These are phyloP conservation scores for Rambutsinella grinnellia DNA, from an alignment of 2,888 invertebrate species.

Conservation along the genomic window DNA sequence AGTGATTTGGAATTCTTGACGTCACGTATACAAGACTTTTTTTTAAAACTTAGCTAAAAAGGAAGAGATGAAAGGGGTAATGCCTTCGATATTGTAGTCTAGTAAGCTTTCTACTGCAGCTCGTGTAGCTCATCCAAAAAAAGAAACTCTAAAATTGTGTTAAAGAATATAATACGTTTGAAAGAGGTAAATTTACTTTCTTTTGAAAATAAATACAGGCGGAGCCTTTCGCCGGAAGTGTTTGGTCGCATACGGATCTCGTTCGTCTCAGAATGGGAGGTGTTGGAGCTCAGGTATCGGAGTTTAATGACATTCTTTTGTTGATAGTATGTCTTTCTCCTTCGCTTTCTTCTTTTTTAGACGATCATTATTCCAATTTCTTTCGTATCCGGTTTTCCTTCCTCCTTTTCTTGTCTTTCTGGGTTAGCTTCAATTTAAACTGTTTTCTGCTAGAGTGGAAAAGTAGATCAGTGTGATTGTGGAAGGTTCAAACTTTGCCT, in stretches of 20 bases:
- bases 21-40: slow-evolving; percentile 27
- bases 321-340: slow-evolving; percentile 29
- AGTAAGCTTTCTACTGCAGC: not conserved
- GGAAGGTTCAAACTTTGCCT: not conserved
- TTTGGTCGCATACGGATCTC: slow-evolving; percentile 69
- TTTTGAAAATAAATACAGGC: slow-evolving; percentile 45
- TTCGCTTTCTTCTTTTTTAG: slow-evolving; percentile 19
- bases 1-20: slow-evolving; percentile 54
- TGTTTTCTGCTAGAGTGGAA: slow-evolving; percentile 3
- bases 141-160: not conserved
- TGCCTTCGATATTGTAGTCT: no score
- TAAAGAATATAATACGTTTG: not conserved
- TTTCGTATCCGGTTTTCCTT: not conserved
- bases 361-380: slow-evolving; percentile 8
- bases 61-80: slow-evolving; percentile 1
- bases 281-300: slow-evolving; percentile 69
- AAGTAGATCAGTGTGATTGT: not conserved
- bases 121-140: slow-evolving; percentile 1
- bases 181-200: no score
- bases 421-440: not conserved
- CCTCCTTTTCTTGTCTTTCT: slow-evolving; percentile 4
- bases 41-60: not conserved
- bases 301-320: slow-evolving; percentile 55
- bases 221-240: slow-evolving; percentile 66
- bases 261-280: slow-evolving; percentile 69